phyloP scores from a whole-genome alignment of 1,140 invertebrate species.

The Zaprionus africanus region DNA sequence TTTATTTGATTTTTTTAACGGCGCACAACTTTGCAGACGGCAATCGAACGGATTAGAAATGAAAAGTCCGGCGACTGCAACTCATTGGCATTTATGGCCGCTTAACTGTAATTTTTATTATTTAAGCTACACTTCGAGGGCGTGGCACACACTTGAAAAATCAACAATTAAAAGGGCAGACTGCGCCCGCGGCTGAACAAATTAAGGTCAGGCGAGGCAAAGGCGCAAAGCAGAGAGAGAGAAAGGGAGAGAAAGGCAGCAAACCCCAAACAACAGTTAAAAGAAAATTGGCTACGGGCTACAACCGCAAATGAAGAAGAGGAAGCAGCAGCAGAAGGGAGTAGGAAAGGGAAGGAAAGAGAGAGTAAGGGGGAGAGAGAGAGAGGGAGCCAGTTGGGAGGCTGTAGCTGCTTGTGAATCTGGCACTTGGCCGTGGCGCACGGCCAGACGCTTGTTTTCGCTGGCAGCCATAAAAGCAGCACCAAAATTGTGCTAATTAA shows the following conservation, averaged over 20 bases:
- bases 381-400: background rate
- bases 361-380: background rate
- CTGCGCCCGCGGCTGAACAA: conserved; percentile 72
- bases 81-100: conserved; percentile 70
- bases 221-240: conserved; percentile 23
- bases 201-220: conserved; percentile 69
- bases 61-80: conserved; percentile 50
- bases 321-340: background rate
- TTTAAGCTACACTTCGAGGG: conserved; percentile 46
- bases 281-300: conserved; percentile 76
- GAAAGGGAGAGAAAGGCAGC: conserved; percentile 10
- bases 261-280: conserved; percentile 73
- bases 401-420: conserved; percentile 51
- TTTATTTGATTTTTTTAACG: background rate
- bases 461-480: conserved; percentile 74
- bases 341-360: too few species aligned
- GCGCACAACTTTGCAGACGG: conserved; percentile 72
- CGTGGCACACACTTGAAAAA: conserved; percentile 54
- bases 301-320: conserved; percentile 72
- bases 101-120: conserved; percentile 80
- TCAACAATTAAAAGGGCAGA: conserved; percentile 81
- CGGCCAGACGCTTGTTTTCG: conserved; percentile 75
- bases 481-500: conserved; percentile 82
- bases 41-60: conserved; percentile 54
- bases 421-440: conserved; percentile 71